Conservation (phyloP, 1,140 invertebrate species). For the Meloidogyne hapla region DNA sequence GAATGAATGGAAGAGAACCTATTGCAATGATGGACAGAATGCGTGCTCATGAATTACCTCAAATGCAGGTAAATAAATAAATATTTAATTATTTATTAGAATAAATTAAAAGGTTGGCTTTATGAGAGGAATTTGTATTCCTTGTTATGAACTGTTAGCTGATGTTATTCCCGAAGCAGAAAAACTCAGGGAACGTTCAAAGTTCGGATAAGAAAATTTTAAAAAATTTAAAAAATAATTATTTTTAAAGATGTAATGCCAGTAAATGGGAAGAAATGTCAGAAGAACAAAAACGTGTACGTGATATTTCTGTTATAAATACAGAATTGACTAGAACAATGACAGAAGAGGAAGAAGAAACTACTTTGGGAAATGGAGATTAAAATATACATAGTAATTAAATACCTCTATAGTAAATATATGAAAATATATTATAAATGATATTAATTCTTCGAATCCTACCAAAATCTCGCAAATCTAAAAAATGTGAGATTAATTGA, state of each 20-base stretch:
- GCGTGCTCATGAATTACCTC: constrained; percentile 73
- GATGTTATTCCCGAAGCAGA: constrained; percentile 74
- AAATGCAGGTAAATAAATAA: constrained; percentile 28
- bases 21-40: constrained; percentile 81
- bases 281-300: constrained; percentile 49
- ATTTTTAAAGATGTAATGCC: constrained; percentile 54
- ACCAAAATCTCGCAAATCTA: too few species aligned
- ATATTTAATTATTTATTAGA: too few species aligned
- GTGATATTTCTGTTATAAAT: not conserved
- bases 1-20: constrained; percentile 72
- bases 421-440: too few species aligned
- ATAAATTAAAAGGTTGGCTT: constrained; percentile 58
- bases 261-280: constrained; percentile 69
- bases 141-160: constrained; percentile 75
- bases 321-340: not conserved
- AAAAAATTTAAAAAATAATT: constrained; percentile 65
- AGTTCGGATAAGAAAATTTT: constrained; percentile 58
- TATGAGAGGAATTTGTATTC: constrained; percentile 74
- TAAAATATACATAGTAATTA: constrained; percentile 3
- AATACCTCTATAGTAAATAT: not conserved
- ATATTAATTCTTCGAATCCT: too few species aligned
- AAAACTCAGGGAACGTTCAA: constrained; percentile 73
- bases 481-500: too few species aligned
- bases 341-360: constrained; percentile 16
- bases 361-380: constrained; percentile 15